These are phyloP conservation scores for Chiroxiphia lanceolata DNA, from an alignment of 2,797 vertebrate genomes.

Conservation along the genomic window DNA sequence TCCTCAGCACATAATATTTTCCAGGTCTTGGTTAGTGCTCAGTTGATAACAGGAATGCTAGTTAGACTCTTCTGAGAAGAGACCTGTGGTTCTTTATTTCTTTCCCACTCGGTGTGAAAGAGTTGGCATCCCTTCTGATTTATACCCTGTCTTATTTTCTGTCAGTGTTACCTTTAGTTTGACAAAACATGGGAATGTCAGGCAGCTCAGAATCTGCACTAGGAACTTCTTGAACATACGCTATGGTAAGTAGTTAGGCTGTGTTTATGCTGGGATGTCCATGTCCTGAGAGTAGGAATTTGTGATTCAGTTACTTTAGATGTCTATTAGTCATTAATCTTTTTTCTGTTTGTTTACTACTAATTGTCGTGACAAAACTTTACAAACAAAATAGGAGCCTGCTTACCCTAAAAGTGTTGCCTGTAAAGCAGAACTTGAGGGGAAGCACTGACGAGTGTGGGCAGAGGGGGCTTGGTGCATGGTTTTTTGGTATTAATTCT, in stretches of 20 bases:
- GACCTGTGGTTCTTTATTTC: neutral
- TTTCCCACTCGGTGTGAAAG: neutral
- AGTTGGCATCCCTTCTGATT: neutral
- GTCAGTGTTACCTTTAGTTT: neutral
- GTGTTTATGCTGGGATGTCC: neutral
- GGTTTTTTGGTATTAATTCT: neutral
- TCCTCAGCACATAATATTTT: neutral
- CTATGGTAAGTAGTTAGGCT: neutral
- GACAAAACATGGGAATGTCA: neutral
- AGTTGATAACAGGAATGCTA: neutral
- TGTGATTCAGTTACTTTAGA: neutral
- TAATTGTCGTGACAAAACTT: neutral
- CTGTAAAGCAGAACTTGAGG: neutral
- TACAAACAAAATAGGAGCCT: neutral
- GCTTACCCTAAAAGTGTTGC: neutral
- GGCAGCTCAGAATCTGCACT: neutral
- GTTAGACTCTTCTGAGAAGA: neutral
- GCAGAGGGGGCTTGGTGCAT: neutral
- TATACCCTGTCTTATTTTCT: neutral
- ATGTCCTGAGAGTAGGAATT: neutral
- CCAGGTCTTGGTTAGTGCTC: neutral
- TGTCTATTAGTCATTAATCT: neutral
- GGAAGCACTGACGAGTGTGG: neutral
- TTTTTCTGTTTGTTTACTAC: neutral
- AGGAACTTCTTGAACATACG: neutral